These are phyloP conservation scores for Leucozona laternaria DNA, from an alignment of 2,888 invertebrate genomes.

Conservation along the genomic window DNA sequence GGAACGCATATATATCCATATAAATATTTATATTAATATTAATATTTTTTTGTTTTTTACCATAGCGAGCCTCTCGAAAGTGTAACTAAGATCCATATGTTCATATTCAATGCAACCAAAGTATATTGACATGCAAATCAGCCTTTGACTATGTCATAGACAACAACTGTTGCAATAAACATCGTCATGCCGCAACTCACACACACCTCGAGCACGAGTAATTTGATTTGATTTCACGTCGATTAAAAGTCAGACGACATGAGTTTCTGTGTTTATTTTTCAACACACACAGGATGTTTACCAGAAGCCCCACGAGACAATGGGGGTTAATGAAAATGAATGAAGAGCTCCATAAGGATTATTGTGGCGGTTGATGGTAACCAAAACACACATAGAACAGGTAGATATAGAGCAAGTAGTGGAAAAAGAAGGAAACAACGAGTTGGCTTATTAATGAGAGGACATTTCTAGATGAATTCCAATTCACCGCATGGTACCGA, in stretches of 20 bases:
- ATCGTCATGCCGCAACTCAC: slow-evolving; percentile 47
- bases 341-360: slow-evolving; percentile 53
- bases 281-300: slow-evolving; percentile 70
- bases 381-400: slow-evolving; percentile 9
- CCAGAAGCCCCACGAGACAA: slow-evolving; percentile 56
- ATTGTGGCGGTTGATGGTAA: slow-evolving; percentile 7
- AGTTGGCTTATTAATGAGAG: slow-evolving; percentile 75
- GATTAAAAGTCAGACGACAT: slow-evolving; percentile 75
- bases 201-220: slow-evolving; percentile 46
- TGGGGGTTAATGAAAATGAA: slow-evolving; percentile 74
- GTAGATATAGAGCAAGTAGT: slow-evolving; percentile 28
- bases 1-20: too few relatives aligned
- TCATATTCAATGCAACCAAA: too few relatives aligned
- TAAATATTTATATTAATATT: too few relatives aligned
- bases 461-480: slow-evolving; percentile 76
- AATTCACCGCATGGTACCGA: slow-evolving; percentile 67
- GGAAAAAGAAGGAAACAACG: slow-evolving; percentile 29
- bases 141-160: slow-evolving; percentile 19
- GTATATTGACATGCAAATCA: not conserved
- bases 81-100: too few relatives aligned
- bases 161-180: slow-evolving; percentile 68
- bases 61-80: too few relatives aligned
- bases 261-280: slow-evolving; percentile 70
- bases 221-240: slow-evolving; percentile 75
- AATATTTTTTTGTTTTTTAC: too few relatives aligned